Base-by-base conservation (phyloP, 1,140 invertebrate species). In the Diorhabda sublineata region DNA sequence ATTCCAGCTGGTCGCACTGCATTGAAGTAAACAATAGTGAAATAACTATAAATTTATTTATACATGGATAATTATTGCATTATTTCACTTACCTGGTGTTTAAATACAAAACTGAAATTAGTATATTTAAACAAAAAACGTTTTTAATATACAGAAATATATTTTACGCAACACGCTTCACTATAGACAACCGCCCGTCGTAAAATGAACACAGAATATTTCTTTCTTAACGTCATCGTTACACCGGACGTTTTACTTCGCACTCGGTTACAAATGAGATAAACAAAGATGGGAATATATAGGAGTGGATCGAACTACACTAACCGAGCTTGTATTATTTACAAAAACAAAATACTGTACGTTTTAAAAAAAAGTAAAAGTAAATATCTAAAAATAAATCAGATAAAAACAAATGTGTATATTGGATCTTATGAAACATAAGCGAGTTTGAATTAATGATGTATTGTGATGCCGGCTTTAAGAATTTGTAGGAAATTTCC, bases 81-180 rank as follows among this genome's bases (percentile, higher is more conserved):
- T 6, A 4, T 62, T 45, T 43, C 7, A 45, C 61, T 47, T 45
- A 62, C 61, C 61, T 5, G 44, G 42, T 62, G 5, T 7, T 47
- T 61, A 42, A 42, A 44, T 44, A 11, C 7, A 6, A 62, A 62
- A 47, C n/a, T 43, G n/a, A 8, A 44, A 62, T 44, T 43, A 42
- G 61, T 3, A 11, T 44, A 62, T 44, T 62, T n/a, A 9, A 62
- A 62, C 43, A 44, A 5, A 62, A 62, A 47, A 5, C 8, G n/a
- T 42, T 43, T n/a, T 62, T n/a, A n/a, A 62, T 44, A 62, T 4
- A n/a, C 11, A 45, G 61, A 62, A 62, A 62, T 62, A 42, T n/a
- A 64, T 68, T 71, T 71, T 71, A 62, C 70, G 66, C 70, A 71
- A 71, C 70, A 71, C 70, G 62, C 70, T 56, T 68, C 66, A 43